phyloP scores from a whole-genome alignment of 2,797 vertebrate species.

The Hippocampus kuda region DNA sequence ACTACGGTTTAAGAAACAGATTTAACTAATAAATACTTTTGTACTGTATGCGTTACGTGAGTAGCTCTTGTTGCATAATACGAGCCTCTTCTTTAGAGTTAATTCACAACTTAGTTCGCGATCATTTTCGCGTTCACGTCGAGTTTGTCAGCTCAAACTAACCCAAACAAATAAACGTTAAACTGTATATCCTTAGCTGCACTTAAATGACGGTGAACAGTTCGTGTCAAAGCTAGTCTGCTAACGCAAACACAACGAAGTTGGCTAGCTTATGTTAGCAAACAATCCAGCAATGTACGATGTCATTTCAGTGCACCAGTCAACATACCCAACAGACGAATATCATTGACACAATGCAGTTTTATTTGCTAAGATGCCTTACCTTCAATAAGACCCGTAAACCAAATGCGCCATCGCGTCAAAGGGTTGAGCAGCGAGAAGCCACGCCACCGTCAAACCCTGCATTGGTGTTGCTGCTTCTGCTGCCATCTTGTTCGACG shows the following conservation, averaged over 20 bases:
- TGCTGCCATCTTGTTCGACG: slow-evolving; percentile 65
- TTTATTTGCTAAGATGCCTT: not conserved
- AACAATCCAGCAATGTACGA: slow-evolving; percentile 38
- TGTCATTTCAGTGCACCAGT: slow-evolving; percentile 16
- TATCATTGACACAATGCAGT: not conserved
- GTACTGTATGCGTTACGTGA: slow-evolving; percentile 3
- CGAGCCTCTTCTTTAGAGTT: not conserved
- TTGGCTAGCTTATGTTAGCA: slow-evolving; percentile 47
- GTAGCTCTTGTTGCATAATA: slow-evolving; percentile 1
- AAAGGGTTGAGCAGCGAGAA: slow-evolving; percentile 34
- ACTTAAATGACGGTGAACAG: not conserved
- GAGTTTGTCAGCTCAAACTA: not conserved
- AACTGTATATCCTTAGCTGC: not conserved
- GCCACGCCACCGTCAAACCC: slow-evolving; percentile 37
- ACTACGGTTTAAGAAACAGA: not conserved
- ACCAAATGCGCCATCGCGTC: slow-evolving; percentile 30
- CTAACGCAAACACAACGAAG: slow-evolving; percentile 25
- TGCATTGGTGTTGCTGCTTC: slow-evolving; percentile 37
- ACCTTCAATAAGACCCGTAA: slow-evolving; percentile 54
- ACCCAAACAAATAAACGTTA: not conserved
- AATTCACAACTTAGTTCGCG: not conserved
- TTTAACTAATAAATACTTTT: not conserved
- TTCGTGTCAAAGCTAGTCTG: not conserved
- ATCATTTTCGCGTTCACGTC: not conserved
- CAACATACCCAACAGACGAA: not conserved